A percentile compares a stretch with the other conserved stretches of the same genome.
These are phyloP conservation scores for Brachionus rubens DNA, from an alignment of 1,140 invertebrate species.

Conservation along the genomic window DNA sequence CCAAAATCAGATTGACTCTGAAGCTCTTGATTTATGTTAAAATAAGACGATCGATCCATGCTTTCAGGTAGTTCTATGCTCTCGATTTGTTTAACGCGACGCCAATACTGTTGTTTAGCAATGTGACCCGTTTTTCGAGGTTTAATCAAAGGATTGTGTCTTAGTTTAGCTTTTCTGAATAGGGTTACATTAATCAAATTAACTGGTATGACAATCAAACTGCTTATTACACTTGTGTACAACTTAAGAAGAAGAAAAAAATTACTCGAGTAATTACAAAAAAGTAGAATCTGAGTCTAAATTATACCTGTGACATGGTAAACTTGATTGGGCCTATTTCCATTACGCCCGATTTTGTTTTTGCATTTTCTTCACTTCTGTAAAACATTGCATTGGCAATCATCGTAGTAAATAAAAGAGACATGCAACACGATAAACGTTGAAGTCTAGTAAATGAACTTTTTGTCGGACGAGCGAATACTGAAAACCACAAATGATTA, in stretches of 20 bases:
- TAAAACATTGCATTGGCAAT: conserved; percentile 62
- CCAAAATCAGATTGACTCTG: conserved; percentile 5
- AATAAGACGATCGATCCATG: not conserved
- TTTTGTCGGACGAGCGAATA: conserved; percentile 55
- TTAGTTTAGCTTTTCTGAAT: conserved; percentile 53
- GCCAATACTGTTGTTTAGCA: conserved; percentile 38
- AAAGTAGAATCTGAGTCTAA: not conserved
- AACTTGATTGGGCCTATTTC: conserved; percentile 40
- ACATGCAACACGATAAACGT: conserved; percentile 58
- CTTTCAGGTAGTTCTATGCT: conserved; percentile 25
- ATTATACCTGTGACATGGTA: conserved; percentile 41
- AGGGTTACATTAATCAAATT: conserved; percentile 55
- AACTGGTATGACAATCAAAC: conserved; percentile 56
- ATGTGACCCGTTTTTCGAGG: conserved; percentile 34
- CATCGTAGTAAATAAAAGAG: conserved; percentile 60
- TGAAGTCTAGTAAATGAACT: conserved; percentile 60
- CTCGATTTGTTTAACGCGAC: conserved; percentile 26
- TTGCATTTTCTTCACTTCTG: conserved; percentile 49
- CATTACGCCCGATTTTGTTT: conserved; percentile 14
- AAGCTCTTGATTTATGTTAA: not conserved
- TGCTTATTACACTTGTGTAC: conserved; percentile 55
- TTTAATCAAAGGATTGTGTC: conserved; percentile 13
- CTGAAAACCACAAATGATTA: conserved; percentile 61
- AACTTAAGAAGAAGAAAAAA: conserved; percentile 51
- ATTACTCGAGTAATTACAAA: not conserved